Evolutionary conservation across 2,797 vertebrate genomes (phyloP).

Genomic region (Euthynnus affinis): DNA sequence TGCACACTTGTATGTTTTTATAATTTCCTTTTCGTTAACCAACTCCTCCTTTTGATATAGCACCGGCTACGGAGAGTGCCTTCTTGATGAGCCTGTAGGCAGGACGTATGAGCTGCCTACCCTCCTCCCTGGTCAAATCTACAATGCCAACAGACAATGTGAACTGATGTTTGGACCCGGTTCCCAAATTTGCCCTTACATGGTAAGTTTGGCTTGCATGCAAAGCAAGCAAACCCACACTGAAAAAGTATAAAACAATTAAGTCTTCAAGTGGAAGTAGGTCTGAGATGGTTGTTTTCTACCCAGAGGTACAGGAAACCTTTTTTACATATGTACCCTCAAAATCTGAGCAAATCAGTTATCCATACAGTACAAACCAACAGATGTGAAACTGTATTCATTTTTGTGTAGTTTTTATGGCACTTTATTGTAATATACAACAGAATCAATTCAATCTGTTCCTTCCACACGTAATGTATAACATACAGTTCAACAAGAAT

Average conservation of each 20-base stretch:
- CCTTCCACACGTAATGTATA: background rate
- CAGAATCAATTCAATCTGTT: background rate
- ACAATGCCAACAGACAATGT: constrained; percentile 95
- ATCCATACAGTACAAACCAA: background rate
- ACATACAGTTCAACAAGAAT: constrained; percentile 13
- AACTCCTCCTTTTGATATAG: constrained; percentile 71
- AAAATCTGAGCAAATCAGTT: background rate
- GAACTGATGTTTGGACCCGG: constrained; percentile 96
- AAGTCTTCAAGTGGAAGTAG: background rate
- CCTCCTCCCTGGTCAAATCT: constrained; percentile 93
- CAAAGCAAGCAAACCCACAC: constrained; percentile 7
- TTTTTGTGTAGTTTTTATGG: background rate
- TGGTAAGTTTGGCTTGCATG: constrained; percentile 85
- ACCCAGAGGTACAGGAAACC: background rate
- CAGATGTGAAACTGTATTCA: background rate
- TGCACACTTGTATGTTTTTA: constrained; percentile 8
- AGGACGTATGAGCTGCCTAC: constrained; percentile 89
- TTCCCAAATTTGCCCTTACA: constrained; percentile 96
- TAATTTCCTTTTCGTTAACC: constrained; percentile 31
- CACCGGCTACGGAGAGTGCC: constrained; percentile 96
- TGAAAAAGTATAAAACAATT: constrained; percentile 16
- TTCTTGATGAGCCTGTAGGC: constrained; percentile 93
- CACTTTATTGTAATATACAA: background rate
- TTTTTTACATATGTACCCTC: background rate
- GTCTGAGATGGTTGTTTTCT: constrained; percentile 5